Evolutionary conservation across 2,113 vertebrate species (phyloP).

Genomic region (Myiopsitta monachus): DNA sequence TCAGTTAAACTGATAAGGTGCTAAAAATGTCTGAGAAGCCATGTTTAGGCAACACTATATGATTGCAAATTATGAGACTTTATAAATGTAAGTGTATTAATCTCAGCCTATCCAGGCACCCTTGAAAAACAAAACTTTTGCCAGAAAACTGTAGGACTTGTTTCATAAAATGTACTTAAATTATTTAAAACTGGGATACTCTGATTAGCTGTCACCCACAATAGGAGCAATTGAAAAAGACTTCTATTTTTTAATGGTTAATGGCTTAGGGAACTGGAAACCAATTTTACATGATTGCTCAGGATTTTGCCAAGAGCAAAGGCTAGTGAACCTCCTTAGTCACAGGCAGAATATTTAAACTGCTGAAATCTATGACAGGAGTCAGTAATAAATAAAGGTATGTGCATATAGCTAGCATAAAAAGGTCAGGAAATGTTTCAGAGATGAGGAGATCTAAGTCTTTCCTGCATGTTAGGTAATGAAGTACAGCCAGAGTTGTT

Average conservation of each 20-base stretch:
- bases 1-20: neutral
- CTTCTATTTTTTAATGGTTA: neutral
- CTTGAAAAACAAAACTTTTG: neutral
- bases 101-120: neutral
- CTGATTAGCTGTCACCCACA: neutral
- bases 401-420: neutral
- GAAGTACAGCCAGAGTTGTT: neutral
- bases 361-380: neutral
- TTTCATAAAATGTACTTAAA: neutral
- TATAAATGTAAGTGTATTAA: neutral
- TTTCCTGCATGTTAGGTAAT: neutral
- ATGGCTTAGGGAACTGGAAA: neutral
- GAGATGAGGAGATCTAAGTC: neutral
- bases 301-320: neutral
- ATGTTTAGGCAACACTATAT: neutral
- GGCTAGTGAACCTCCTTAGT: neutral
- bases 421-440: neutral
- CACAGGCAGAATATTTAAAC: neutral
- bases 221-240: neutral
- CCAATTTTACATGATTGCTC: neutral
- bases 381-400: neutral
- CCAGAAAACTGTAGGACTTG: neutral
- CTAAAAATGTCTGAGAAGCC: neutral
- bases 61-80: neutral
- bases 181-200: neutral